Evolutionary conservation across 2,113 vertebrate genomes (phyloP).

Genomic region (Asarcornis scutulata): DNA sequence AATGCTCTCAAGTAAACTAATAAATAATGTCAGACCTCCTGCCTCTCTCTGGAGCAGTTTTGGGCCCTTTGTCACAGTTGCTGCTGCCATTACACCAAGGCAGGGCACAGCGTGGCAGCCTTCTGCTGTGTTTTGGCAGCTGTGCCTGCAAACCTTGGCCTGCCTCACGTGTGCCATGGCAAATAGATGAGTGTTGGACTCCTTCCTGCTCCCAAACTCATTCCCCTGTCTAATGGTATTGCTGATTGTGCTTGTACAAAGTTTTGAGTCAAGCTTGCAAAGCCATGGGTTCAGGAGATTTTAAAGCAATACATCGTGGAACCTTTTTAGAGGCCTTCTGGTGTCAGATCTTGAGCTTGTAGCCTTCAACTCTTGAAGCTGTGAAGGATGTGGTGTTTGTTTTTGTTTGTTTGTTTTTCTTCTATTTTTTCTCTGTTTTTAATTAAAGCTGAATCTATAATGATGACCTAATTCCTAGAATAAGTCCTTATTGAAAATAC

Average conservation of each 20-base stretch:
- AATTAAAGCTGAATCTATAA: background rate
- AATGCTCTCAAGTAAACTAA: background rate
- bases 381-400: background rate
- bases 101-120: background rate
- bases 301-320: background rate
- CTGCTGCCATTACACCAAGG: rapidly evolving
- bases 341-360: background rate
- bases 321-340: background rate
- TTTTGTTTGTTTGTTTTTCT: background rate
- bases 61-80: background rate
- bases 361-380: background rate
- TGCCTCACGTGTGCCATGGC: background rate
- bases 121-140: rapidly evolving
- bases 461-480: background rate
- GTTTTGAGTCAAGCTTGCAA: background rate
- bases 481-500: background rate
- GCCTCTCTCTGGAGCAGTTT: background rate
- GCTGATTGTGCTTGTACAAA: background rate
- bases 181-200: rapidly evolving
- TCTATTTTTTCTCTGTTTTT: background rate
- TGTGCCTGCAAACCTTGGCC: background rate
- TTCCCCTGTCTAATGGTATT: background rate
- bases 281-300: background rate
- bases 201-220: background rate
- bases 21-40: background rate